A percentile compares a stretch with the other conserved stretches of the same genome.
These are phyloP conservation scores for Simalia tracyae DNA, from an alignment of 2,797 vertebrate species.

Conservation along the genomic window DNA sequence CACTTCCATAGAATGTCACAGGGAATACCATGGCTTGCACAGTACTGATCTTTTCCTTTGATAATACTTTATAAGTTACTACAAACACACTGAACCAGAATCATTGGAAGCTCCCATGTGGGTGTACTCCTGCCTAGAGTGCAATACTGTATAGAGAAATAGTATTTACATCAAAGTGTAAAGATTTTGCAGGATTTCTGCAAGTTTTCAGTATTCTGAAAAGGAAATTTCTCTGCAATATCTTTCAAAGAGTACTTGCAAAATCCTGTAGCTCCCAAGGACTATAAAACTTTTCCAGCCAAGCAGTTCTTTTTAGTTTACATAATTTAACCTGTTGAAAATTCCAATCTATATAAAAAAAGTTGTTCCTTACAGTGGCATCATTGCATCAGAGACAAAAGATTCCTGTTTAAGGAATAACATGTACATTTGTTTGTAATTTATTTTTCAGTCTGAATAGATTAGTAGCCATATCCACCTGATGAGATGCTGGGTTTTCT, in stretches of 20 bases:
- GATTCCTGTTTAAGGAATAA: background rate
- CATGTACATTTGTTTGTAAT: background rate
- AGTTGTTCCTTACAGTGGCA: background rate
- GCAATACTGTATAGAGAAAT: background rate
- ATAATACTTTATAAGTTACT: background rate
- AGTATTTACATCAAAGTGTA: background rate
- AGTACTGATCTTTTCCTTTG: background rate
- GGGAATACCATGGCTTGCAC: background rate
- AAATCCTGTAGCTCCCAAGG: background rate
- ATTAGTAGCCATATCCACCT: background rate
- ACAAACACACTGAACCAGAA: background rate
- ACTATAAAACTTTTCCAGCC: background rate
- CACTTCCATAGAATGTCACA: background rate
- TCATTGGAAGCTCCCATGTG: background rate
- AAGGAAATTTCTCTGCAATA: background rate
- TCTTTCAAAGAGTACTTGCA: background rate
- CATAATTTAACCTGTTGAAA: background rate
- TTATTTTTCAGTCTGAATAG: background rate
- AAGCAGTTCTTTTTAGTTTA: background rate
- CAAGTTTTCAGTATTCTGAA: background rate
- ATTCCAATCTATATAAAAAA: background rate
- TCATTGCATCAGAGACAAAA: background rate
- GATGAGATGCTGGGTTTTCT: background rate
- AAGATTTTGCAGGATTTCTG: conserved; percentile 3
- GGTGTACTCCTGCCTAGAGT: background rate